Evolutionary conservation across 2,797 vertebrate species (phyloP).

Genomic region (Sebastes vulpes): DNA sequence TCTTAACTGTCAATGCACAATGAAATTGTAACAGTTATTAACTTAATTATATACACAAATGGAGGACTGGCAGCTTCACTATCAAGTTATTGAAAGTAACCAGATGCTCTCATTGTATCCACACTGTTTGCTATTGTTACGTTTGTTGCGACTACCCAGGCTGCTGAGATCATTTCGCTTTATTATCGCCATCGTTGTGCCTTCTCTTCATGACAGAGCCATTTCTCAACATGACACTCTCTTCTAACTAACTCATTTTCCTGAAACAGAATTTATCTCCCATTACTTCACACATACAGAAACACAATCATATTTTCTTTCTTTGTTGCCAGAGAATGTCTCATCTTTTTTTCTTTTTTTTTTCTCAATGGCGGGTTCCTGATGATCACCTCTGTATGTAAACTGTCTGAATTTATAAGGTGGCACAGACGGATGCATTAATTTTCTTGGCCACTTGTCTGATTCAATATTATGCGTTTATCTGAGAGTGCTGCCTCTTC

Average conservation of each 20-base stretch:
- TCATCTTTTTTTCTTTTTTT: constrained; percentile 17
- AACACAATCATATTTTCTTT: constrained; percentile 60
- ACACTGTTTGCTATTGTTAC: constrained; percentile 25
- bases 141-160: constrained; percentile 20
- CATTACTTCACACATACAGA: constrained; percentile 68
- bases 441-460: constrained; percentile 47
- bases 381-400: constrained; percentile 53
- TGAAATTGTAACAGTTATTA: neutral
- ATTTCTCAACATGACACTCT: constrained; percentile 79
- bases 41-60: neutral
- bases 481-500: constrained; percentile 25
- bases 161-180: constrained; percentile 68
- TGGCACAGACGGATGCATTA: constrained; percentile 38
- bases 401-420: constrained; percentile 57
- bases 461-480: constrained; percentile 29
- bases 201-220: constrained; percentile 77
- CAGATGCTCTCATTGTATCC: constrained; percentile 26
- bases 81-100: neutral
- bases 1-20: neutral
- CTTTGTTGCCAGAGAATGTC: constrained; percentile 39
- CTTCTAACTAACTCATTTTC: constrained; percentile 83
- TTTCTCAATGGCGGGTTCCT: neutral
- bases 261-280: constrained; percentile 80
- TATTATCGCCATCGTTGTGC: constrained; percentile 74
- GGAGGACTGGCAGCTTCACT: neutral